These are phyloP conservation scores for Colaptes auratus DNA, from an alignment of 2,113 vertebrate genomes.

Conservation along the genomic window DNA sequence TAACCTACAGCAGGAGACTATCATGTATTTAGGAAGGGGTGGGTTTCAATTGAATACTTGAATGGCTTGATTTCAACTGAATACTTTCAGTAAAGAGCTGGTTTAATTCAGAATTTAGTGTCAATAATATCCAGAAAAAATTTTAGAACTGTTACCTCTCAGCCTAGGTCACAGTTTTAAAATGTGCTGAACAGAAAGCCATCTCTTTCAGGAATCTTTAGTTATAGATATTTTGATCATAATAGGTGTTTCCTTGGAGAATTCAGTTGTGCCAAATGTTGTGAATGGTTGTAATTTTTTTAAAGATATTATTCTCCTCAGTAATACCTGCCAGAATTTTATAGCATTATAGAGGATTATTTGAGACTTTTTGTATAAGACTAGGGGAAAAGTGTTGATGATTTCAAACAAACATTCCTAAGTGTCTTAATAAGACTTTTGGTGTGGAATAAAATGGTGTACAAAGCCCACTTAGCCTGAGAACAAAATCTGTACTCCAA, in stretches of 20 bases:
- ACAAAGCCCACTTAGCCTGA: background rate
- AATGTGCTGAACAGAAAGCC: background rate
- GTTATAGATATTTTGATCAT: background rate
- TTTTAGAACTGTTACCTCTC: background rate
- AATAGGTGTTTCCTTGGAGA: background rate
- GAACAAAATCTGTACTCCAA: background rate
- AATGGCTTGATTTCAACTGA: background rate
- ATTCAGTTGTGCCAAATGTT: background rate
- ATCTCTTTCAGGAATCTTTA: background rate
- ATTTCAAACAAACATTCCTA: background rate
- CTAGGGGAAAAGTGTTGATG: background rate
- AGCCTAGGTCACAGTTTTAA: background rate
- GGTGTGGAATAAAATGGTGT: background rate
- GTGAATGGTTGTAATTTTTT: background rate
- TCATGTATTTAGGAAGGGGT: background rate
- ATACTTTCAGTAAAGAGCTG: background rate
- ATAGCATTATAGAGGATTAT: background rate
- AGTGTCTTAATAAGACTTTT: background rate
- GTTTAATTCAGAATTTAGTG: background rate
- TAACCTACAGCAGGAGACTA: background rate
- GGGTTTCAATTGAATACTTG: too few species aligned
- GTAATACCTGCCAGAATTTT: background rate
- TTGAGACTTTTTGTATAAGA: background rate
- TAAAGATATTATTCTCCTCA: background rate
- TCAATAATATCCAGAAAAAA: background rate